Evolutionary conservation across 2,113 vertebrate species (phyloP), one percentile per base, ranked within the genome.

Genomic region (Syngnathus scovelli): DNA sequence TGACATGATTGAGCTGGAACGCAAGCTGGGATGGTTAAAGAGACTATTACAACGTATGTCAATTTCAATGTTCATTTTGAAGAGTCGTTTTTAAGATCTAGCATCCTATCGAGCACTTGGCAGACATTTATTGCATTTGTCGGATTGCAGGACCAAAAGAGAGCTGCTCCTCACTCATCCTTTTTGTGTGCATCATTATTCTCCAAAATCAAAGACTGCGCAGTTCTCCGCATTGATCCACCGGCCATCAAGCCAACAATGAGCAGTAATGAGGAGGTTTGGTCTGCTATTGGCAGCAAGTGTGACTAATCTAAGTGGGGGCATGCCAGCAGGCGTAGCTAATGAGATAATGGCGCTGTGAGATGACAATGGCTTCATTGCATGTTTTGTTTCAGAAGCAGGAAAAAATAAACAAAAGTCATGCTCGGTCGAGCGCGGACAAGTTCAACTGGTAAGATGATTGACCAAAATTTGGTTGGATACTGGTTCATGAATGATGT

Each of bases 251-350:
- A 61, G 66, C 6, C 69, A 70, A 64, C 67, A 65, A 52, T 68
- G 64, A 66, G 71, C 74, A 71, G 72, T 77, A 79, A 83, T 78
- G 78, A 79, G 66, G 58, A 43, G 46, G 71, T 84, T 66, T 66
- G 8, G 56, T 64, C 64, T 49, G 69, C 4, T 55, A 5, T 11
- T 56, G 23, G 23, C 54, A 68, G 75, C 49, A 81, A 69, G 78
- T 74, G 67, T 55, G 62, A 65, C 16, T 48, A 64, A 59, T 64
- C 59, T 51, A 63, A 61, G 41, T 23, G 56, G 39, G 55, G 23
- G 41, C 39, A 61, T 69, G 55, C 64, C 71, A 68, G 48, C 10
- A 72, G 63, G 48, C 70, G 61, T 49, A 67, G 43, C 37, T 68
- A 66, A 61, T 59, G 54, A 43, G 38, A 48, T 54, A 19, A n/a